Base-by-base conservation (phyloP, 2,888 invertebrate genomes). In the Thereva unica region DNA sequence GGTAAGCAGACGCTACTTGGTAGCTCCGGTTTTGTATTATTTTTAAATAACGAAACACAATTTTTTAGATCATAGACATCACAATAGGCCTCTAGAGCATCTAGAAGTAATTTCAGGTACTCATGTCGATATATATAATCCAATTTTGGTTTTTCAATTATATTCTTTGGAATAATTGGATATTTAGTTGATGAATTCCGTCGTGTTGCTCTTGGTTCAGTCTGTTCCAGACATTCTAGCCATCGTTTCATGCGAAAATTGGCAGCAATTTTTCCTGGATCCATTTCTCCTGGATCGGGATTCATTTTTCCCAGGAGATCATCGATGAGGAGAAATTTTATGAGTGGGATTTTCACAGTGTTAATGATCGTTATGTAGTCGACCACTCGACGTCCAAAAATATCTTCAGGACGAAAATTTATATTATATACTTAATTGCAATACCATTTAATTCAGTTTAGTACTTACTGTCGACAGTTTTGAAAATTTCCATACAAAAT, bases 281-380 rank as follows among this genome's bases (percentile, higher is more conserved):
- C 70, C 68, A 79, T 75, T 0, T 69, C 64, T 3, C 72, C 71
- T 1, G n/a, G 2, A 5, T 67, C 64, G 0, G 68, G 63, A 61
- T 72, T 67, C 5, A 73, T 12, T 23, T 70, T 70, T 1, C 64
- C 23, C 8, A 80, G 70, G 47, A 80, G 77, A 35, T 75, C 71
- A 71, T 79, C 74, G 5, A 78, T 75, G 37, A 77, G 76, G 45
- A 76, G 73, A 45, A 71, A 79, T 5, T 78, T 76, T 3, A 79
- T 71, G 68, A 75, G 78, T 0, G 76, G 76, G 34, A 75, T 78
- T 12, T 74, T 73, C 3, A 78, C 54, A 37, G 71, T 64, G 1
- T 73, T 68, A 6, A 80, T 77, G 1, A 73, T 72, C 2, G 73
- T 70, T 10, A 79, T 70, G 57, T 77, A 78, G 2, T 71, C 74